Base-by-base conservation (phyloP, 2,797 vertebrate genomes). In the Otus scops region DNA sequence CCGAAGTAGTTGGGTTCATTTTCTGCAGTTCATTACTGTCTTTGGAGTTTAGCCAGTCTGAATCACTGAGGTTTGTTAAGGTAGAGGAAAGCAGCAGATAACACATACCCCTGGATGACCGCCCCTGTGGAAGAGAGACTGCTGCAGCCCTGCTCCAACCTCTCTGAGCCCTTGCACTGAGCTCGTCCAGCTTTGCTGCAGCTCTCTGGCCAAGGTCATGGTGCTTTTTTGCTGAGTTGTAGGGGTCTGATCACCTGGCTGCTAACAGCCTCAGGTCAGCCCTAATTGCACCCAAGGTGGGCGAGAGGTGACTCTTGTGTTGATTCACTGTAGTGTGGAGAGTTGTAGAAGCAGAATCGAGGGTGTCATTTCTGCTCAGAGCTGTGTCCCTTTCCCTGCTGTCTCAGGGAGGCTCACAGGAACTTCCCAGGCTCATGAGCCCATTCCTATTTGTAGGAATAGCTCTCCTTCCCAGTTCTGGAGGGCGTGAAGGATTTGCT, bases 101-200 rank as follows among this genome's bases (percentile, higher is more conserved):
- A 38, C 39, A 4, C 1, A 0, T n/a, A 32, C 3, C 32, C n/a
- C 18, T 60, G 45, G 65, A 69, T 63, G 30, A 3, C 12, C 0
- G 4, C 32, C 81, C 9, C 11, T 51, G 34, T 4, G 4, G 41
- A 23, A n/a, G 38, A 27, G 45, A 7, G 19, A 1, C 45, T 53
- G 54, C 36, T 80, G 39, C 67, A 43, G 47, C 39, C 43, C 69
- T 53, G 63, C 39, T 65, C 57, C 8, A 3, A 50, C 26, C 21
- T 48, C 9, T 19, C 10, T 0, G 1, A 32, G 64, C 30, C 24
- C 51, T 56, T 1, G 1, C 1, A 7, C 28, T 69, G 45, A 7
- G 26, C 30, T 23, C 0, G 1, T 7, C 4, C 27, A 27, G 38
- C 68, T 67, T 50, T 68, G 60, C 53, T 43, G 10, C 38, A 26